These are phyloP conservation scores for Onchidella celtica DNA, from an alignment of 2,888 invertebrate genomes.

Conservation along the genomic window DNA sequence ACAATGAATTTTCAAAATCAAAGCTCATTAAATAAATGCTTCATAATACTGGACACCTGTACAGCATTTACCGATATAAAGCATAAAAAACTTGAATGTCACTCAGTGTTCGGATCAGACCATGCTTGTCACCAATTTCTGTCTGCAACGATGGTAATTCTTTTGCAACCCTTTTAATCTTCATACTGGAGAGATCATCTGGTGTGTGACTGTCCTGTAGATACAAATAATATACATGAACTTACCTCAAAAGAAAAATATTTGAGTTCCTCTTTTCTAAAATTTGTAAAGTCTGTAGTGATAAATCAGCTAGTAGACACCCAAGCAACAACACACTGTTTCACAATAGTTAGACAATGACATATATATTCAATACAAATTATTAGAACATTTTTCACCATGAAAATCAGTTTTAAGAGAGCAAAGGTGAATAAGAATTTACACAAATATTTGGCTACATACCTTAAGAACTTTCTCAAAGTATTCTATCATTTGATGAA, in stretches of 20 bases:
- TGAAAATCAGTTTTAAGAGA: neutral
- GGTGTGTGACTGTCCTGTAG: slow-evolving; percentile 37
- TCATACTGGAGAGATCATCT: slow-evolving; percentile 24
- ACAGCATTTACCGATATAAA: slow-evolving; percentile 56
- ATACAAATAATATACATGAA: too few relatives aligned
- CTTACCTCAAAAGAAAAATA: too few relatives aligned
- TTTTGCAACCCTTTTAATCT: slow-evolving; percentile 52
- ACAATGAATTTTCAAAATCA: neutral
- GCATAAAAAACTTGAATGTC: slow-evolving; percentile 60
- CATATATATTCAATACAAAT: too few relatives aligned
- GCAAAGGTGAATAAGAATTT: neutral
- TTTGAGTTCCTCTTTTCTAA: too few relatives aligned
- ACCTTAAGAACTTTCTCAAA: slow-evolving; percentile 52
- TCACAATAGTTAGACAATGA: too few relatives aligned
- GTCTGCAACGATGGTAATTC: slow-evolving; percentile 65
- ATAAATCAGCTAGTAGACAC: too few relatives aligned
- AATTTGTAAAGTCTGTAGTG: too few relatives aligned
- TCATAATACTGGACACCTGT: neutral
- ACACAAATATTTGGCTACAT: neutral
- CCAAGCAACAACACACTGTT: too few relatives aligned
- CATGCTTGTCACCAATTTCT: slow-evolving; percentile 59
- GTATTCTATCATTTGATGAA: slow-evolving; percentile 52
- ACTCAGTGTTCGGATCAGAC: slow-evolving; percentile 60
- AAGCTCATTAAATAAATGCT: neutral
- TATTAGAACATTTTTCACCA: too few relatives aligned